These are phyloP conservation scores for Euplagia quadripunctaria DNA, from an alignment of 2,888 invertebrate species.

Conservation along the genomic window DNA sequence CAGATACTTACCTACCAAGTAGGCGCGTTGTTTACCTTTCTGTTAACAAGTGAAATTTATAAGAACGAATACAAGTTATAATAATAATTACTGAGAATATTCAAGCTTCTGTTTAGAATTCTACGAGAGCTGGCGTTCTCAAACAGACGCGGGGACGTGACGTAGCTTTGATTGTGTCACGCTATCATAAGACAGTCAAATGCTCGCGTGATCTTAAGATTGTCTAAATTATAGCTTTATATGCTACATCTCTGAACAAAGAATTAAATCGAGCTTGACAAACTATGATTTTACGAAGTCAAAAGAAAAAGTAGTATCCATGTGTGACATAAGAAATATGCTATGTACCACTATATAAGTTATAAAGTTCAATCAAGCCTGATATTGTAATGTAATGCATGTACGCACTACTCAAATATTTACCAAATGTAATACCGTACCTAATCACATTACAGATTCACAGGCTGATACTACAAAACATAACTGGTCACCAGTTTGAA, in stretches of 20 bases:
- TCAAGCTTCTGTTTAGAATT: background rate
- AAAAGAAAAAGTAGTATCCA: background rate
- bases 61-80: background rate
- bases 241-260: background rate
- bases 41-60: slow-evolving; percentile 52
- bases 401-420: slow-evolving; percentile 25
- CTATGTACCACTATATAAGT: background rate
- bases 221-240: slow-evolving; percentile 8
- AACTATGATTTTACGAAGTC: background rate
- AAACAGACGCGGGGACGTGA: background rate
- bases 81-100: background rate
- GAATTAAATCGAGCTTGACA: background rate
- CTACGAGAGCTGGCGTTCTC: background rate
- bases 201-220: background rate
- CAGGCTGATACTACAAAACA: background rate
- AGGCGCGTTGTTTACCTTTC: slow-evolving; percentile 85
- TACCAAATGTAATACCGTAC: slow-evolving; percentile 29
- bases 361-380: background rate
- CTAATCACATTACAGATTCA: slow-evolving; percentile 28
- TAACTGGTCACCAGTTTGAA: background rate
- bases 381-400: slow-evolving; percentile 8
- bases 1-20: slow-evolving; percentile 80
- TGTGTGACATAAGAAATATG: background rate
- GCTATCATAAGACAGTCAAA: background rate
- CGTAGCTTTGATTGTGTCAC: background rate